Evolutionary conservation across 2,797 vertebrate species (phyloP).

Genomic region (Clarias pachynema): DNA sequence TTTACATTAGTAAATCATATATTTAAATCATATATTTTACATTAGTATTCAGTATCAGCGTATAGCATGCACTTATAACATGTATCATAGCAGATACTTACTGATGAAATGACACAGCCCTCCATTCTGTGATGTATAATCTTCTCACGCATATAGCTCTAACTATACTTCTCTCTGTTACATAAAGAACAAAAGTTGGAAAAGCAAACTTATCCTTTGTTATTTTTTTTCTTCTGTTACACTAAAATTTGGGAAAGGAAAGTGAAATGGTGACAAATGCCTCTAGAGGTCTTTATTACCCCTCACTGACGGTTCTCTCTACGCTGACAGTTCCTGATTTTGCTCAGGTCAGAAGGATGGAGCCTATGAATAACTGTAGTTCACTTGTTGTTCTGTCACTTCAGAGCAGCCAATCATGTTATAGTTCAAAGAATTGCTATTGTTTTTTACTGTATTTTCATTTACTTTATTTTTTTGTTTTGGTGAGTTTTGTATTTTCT

Average conservation of each 20-base stretch:
- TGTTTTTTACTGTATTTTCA: background rate
- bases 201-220: constrained; percentile 27
- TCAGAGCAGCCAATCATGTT: constrained; percentile 30
- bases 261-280: constrained; percentile 38
- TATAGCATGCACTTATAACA: background rate
- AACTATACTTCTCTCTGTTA: constrained; percentile 60
- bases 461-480: background rate
- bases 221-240: constrained; percentile 20
- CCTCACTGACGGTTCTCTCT: constrained; percentile 27
- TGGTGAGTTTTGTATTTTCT: background rate
- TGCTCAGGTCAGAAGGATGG: constrained; percentile 41
- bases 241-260: constrained; percentile 29
- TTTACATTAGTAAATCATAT: background rate
- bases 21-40: background rate
- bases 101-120: constrained; percentile 88
- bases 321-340: constrained; percentile 37
- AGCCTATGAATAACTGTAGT: constrained; percentile 40
- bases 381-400: constrained; percentile 16
- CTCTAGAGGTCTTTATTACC: constrained; percentile 40
- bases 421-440: background rate
- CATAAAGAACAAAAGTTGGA: constrained; percentile 52
- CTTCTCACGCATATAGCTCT: constrained; percentile 41
- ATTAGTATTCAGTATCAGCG: background rate
- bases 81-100: constrained; percentile 74
- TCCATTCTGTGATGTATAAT: constrained; percentile 89